Conservation (phyloP, 2,888 invertebrate genomes). For the Trisateles emortualis region DNA sequence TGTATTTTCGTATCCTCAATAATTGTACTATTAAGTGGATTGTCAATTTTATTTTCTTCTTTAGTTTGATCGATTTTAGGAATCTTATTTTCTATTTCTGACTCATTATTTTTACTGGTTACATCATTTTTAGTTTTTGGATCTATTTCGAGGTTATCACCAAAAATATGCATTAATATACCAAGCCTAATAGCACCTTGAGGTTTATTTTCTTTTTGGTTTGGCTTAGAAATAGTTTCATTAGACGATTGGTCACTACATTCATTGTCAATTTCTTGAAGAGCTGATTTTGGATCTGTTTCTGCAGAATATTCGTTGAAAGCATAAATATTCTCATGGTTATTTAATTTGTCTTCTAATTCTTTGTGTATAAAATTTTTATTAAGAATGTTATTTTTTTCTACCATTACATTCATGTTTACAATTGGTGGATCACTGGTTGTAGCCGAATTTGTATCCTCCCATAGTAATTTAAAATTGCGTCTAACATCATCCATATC, state of each 20-base stretch:
- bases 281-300: neutral
- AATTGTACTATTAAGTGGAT: neutral
- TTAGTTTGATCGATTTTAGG: too few species aligned
- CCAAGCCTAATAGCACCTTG: conserved; percentile 11
- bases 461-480: conserved; percentile 1
- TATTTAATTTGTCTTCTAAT: neutral
- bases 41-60: neutral
- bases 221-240: neutral
- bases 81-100: too few species aligned
- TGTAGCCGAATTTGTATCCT: conserved; percentile 3
- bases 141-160: neutral
- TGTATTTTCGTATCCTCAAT: neutral
- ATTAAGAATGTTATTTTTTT: neutral
- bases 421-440: conserved; percentile 1
- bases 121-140: neutral
- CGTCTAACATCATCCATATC: conserved; percentile 3
- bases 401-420: neutral
- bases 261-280: too few species aligned
- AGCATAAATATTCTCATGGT: neutral
- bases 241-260: neutral
- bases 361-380: neutral
- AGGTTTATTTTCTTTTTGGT: neutral
- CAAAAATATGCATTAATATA: conserved; percentile 19
- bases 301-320: too few species aligned
- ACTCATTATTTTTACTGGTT: neutral